phyloP scores from a whole-genome alignment of 2,797 vertebrate genomes.

The Acrossocheilus fasciatus region DNA sequence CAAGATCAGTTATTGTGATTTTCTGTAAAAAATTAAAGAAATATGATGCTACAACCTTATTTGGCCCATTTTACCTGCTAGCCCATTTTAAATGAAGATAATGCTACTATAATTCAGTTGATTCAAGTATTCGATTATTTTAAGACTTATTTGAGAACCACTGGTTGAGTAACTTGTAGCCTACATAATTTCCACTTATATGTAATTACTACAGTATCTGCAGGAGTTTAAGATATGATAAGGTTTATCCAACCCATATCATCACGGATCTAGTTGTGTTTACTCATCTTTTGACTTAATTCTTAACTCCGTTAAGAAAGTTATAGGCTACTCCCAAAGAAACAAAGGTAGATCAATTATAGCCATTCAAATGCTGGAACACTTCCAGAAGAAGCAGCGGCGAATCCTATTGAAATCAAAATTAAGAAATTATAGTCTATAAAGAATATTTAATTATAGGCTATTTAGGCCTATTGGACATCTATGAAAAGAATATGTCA shows the following conservation, averaged over 20 bases:
- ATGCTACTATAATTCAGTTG: neutral
- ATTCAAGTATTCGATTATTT: neutral
- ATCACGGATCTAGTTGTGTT: neutral
- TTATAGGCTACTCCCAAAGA: neutral
- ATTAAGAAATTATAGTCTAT: neutral
- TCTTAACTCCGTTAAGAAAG: neutral
- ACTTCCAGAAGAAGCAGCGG: neutral
- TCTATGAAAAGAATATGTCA: neutral
- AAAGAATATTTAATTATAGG: neutral
- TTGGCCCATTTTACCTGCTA: too few species aligned
- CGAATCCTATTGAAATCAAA: neutral
- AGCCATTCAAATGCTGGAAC: neutral
- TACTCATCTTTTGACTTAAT: neutral
- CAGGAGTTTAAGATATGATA: neutral
- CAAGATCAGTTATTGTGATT: too few species aligned
- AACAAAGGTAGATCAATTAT: constrained; percentile 1
- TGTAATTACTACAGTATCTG: neutral
- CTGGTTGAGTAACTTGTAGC: neutral
- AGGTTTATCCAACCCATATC: neutral
- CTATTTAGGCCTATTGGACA: neutral
- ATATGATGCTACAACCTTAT: too few species aligned
- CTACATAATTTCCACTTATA: neutral
- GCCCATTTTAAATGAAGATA: neutral
- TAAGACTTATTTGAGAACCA: neutral
- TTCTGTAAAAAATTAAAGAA: too few species aligned